phyloP scores from a whole-genome alignment of 92 coral and sea anemone genomes.

The Phenganax marumi region DNA sequence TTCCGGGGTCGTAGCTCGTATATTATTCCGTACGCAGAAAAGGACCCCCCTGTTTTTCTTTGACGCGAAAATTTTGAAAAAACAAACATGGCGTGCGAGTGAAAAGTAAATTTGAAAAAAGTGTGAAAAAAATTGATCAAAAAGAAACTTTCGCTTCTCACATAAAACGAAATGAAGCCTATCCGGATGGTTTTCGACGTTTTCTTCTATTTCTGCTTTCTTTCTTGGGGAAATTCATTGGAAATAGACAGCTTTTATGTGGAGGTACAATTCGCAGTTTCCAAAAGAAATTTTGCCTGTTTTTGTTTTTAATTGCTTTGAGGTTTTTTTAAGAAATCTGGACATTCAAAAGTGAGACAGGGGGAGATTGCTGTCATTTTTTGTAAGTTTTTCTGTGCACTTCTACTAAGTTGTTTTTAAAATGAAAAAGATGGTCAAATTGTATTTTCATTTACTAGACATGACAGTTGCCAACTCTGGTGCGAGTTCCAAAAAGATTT shows the following conservation, averaged over 20 bases:
- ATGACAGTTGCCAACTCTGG: conserved; percentile 70
- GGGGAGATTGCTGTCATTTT: conserved; percentile 34
- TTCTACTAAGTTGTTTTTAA: not conserved
- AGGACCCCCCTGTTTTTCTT: not conserved
- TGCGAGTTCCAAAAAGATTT: conserved; percentile 46
- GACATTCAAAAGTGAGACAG: conserved; percentile 40
- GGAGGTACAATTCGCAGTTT: conserved; percentile 10
- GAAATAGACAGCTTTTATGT: conserved; percentile 23
- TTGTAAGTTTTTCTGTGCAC: conserved; percentile 15
- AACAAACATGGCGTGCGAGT: conserved; percentile 28
- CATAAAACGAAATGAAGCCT: not conserved
- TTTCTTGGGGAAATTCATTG: not conserved
- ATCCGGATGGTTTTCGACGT: not conserved
- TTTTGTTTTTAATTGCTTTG: not conserved
- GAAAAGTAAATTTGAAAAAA: not conserved
- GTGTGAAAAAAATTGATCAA: not conserved
- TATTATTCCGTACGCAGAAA: conserved; percentile 1
- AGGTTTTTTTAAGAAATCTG: conserved; percentile 29
- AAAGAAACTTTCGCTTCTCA: not conserved
- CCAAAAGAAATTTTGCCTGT: not conserved
- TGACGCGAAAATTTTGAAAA: conserved; percentile 36
- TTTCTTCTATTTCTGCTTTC: not conserved
- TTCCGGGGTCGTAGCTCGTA: not conserved
- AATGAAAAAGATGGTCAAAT: no score
- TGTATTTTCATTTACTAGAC: conserved; percentile 3